Evolutionary conservation across 2,113 vertebrate species (phyloP).

Genomic region (Quiscalus mexicanus): DNA sequence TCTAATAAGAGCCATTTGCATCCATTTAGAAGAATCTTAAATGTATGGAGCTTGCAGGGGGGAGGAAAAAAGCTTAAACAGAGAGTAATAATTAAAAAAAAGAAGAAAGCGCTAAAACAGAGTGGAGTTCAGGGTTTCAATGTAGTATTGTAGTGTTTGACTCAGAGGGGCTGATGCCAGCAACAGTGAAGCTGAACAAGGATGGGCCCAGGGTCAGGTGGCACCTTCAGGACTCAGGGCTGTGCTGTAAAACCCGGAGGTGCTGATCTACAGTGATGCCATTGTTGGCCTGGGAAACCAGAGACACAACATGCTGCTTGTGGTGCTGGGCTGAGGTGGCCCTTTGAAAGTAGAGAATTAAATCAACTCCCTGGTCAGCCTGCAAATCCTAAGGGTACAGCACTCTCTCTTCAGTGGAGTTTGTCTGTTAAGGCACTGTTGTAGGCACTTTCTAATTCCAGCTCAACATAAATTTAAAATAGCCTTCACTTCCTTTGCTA

Average conservation of each 20-base stretch:
- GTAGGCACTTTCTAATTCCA: slow-evolving; percentile 5
- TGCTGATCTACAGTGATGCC: not conserved
- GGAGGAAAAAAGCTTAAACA: not conserved
- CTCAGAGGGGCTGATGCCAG: not conserved
- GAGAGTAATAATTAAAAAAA: not conserved
- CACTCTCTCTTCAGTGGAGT: not conserved
- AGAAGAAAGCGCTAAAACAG: not conserved
- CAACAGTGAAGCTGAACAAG: not conserved
- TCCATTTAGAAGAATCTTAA: slow-evolving; percentile 8
- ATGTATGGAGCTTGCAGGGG: not conserved
- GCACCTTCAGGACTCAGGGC: not conserved
- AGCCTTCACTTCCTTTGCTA: slow-evolving; percentile 10
- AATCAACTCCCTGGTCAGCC: not conserved
- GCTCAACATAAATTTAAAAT: slow-evolving; percentile 31
- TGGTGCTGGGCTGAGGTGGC: not conserved
- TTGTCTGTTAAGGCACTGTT: not conserved
- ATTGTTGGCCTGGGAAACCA: not conserved
- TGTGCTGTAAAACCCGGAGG: not conserved
- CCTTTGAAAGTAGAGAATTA: not conserved
- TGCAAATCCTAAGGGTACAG: not conserved
- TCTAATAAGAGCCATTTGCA: slow-evolving; percentile 20
- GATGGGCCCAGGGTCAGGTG: not conserved
- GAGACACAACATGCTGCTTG: not conserved
- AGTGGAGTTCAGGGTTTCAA: not conserved
- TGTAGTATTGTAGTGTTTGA: not conserved